Base-by-base conservation (phyloP, 2,888 invertebrate species). In the Galeruca laticollis region DNA sequence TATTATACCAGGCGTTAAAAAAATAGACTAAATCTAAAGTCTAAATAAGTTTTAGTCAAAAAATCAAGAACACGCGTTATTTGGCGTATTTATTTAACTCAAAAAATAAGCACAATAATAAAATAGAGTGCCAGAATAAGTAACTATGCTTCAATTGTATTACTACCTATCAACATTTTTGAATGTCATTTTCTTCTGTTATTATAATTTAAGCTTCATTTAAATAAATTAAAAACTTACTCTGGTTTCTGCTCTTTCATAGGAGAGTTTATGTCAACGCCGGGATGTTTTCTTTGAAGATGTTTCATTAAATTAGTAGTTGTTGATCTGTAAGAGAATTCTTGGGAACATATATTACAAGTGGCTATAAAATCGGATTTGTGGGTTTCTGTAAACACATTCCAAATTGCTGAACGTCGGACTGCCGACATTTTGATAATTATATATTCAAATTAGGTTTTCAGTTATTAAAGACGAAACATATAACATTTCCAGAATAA, bases 291-390 rank as follows among this genome's bases (percentile, higher is more conserved):
- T 15, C 59, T 49, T 56, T 60, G 59, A 0, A 66, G 59, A 40
- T 66, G 66, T 60, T 66, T 66, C 56, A 59, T 59, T 60, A 66
- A 59, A 33, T 66, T 66, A 33, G 66, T 59, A 15, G 66, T 66
- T 40, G 66, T 66, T 13, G 66, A 66, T 51, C 66, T 59, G 26
- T 66, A 66, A 37, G 66, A 66, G 20, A 66, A 66, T 33, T 66
- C 66, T 21, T 66, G 66, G 9, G 66, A 59, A 37, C 66, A 66
- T 21, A 66, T 49, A 60, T 59, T 66, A 40, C 66, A 66, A 9
- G 66, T 66, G 10, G 66, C 66, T 21, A 66, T 66, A 51, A 33
- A 66, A 37, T 66, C 66, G 15, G 66, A 33, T 60, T 66, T 66
- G 15, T 66, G 59, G 18, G 66, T 66, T 66, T 66, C 66, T 8